Base-by-base conservation (phyloP, 2,888 invertebrate genomes). In the Podotricha telesiphe region DNA sequence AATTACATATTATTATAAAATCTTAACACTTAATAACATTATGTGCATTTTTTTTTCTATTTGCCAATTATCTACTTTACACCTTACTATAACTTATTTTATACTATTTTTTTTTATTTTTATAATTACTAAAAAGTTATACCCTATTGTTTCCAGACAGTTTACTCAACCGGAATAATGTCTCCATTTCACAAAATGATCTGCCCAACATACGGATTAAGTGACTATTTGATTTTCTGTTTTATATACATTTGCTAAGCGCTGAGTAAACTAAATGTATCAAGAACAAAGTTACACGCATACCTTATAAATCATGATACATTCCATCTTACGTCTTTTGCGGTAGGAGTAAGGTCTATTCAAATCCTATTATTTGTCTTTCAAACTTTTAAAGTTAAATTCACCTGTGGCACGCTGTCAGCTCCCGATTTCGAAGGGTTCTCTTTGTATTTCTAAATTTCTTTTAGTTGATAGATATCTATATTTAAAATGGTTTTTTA, bases 201-300 rank as follows among this genome's bases (percentile, higher is more conserved):
- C 86, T 78, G 77, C 80, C 75, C 78, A 82, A 79, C 79, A 81
- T 79, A 79, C 80, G 78, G 82, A 86, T 86, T 83, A 85, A 80
- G 78, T 78, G 77, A 77, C 80, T 84, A 84, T 87, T 86, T 85
- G 84, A 75, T 78, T 82, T 76, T 74, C 72, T 79, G 78, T 83
- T 83, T 77, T 74, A 80, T 85, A 86, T 91, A 90, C 86, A 88
- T 91, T 91, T 87, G 85, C 81, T 79, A 78, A 79, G 76, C 76
- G 75, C 83, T 84, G 80, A 82, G 84, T 84, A 86, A 88, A 86
- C 86, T 77, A 75, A 84, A 81, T 82, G 74, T 77, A 80, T 72
- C 76, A 70, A 73, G 45, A 42, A 78, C 82, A 77, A 79, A 73
- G 63, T 75, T 78, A 78, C 61, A 70, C 73, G 73, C 80, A 72